These are phyloP conservation scores for Theretra japonica DNA, from an alignment of 2,888 invertebrate species.

Conservation along the genomic window DNA sequence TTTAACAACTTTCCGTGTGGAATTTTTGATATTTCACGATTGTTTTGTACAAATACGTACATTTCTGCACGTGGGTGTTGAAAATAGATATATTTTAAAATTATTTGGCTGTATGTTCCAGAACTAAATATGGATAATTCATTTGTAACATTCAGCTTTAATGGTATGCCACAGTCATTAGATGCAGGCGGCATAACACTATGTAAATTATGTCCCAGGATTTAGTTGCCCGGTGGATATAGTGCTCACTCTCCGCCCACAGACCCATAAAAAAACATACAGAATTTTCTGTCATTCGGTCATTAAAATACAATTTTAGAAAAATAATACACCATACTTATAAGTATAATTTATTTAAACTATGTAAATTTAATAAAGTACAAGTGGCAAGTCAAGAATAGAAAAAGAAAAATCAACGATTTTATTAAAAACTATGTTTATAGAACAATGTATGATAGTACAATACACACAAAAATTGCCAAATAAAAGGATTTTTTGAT, in stretches of 20 bases:
- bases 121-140: constrained; percentile 1
- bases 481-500: neutral
- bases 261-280: neutral
- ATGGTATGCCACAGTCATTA: constrained; percentile 15
- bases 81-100: neutral
- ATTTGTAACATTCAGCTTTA: constrained; percentile 7
- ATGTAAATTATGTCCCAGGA: constrained; percentile 4
- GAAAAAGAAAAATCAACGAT: no score
- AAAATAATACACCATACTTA: no score
- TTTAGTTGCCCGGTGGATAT: neutral
- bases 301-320: no score
- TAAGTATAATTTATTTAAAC: no score
- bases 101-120: neutral
- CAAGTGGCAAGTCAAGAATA: no score
- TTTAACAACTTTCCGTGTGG: neutral
- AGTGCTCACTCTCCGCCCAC: neutral
- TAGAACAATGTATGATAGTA: no score
- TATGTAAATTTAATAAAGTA: no score
- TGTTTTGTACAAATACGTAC: neutral
- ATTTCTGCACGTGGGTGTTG: neutral
- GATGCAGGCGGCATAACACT: constrained; percentile 19
- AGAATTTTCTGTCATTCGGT: neutral
- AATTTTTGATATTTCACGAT: constrained; percentile 11
- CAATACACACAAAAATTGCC: neutral
- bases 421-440: no score